Conservation (phyloP, 2,797 vertebrate species). For the Sarcoramphus papa region DNA sequence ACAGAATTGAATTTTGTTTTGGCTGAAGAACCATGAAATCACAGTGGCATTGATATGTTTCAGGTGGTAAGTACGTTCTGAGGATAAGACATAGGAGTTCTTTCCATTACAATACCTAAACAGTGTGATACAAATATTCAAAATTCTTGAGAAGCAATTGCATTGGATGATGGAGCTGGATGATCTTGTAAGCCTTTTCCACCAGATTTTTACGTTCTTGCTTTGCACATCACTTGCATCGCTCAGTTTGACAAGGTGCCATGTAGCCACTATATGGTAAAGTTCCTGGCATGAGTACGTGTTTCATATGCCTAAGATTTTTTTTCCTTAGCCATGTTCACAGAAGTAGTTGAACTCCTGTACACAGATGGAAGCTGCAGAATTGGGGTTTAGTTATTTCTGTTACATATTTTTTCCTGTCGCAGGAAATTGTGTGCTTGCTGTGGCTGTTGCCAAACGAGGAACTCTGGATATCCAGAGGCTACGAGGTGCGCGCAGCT, state of each 20-base stretch:
- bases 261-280: neutral
- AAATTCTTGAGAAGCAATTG: neutral
- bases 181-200: neutral
- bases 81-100: neutral
- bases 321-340: neutral
- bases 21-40: neutral
- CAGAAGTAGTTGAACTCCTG: neutral
- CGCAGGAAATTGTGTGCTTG: conserved; percentile 82
- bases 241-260: neutral
- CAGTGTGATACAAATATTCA: neutral
- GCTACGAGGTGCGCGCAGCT: conserved; percentile 80
- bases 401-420: neutral
- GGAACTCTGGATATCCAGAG: conserved; percentile 75
- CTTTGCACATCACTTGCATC: neutral
- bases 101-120: neutral
- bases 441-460: conserved; percentile 83
- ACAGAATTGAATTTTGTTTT: neutral
- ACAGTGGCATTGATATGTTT: neutral
- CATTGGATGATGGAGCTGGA: neutral
- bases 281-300: neutral
- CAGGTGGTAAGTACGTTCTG: neutral
- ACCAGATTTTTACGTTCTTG: neutral
- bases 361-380: neutral
- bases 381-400: neutral
- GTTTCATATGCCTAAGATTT: neutral